phyloP scores from a whole-genome alignment of 2,113 vertebrate genomes.

The Fulica atra region DNA sequence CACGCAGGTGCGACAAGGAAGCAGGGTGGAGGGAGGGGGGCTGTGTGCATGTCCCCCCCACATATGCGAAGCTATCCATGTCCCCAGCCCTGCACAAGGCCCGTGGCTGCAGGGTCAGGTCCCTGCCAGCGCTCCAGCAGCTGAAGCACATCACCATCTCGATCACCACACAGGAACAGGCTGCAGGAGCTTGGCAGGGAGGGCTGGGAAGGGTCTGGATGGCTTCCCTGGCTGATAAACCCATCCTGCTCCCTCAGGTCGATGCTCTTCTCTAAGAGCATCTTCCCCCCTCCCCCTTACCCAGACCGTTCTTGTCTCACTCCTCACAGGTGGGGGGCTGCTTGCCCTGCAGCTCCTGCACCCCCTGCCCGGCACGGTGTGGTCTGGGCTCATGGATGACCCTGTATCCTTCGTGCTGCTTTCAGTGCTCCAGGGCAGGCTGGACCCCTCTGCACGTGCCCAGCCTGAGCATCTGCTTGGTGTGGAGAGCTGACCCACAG shows the following conservation, averaged over 20 bases:
- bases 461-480: neutral
- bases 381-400: neutral
- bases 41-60: neutral
- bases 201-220: neutral
- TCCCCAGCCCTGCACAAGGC: neutral
- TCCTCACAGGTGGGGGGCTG: neutral
- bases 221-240: neutral
- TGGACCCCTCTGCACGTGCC: neutral
- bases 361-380: neutral
- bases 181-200: neutral
- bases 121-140: neutral
- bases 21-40: neutral
- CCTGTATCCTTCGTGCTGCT: neutral
- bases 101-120: neutral
- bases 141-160: neutral
- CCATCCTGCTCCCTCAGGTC: neutral
- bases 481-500: neutral
- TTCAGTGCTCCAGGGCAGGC: rapidly evolving
- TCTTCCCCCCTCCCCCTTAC: neutral
- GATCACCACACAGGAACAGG: neutral
- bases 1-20: neutral
- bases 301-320: neutral
- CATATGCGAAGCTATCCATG: neutral
- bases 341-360: neutral
- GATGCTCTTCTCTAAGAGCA: neutral